Evolutionary conservation across 2,888 invertebrate genomes (phyloP).

Genomic region (Hypselothyrea guttata): DNA sequence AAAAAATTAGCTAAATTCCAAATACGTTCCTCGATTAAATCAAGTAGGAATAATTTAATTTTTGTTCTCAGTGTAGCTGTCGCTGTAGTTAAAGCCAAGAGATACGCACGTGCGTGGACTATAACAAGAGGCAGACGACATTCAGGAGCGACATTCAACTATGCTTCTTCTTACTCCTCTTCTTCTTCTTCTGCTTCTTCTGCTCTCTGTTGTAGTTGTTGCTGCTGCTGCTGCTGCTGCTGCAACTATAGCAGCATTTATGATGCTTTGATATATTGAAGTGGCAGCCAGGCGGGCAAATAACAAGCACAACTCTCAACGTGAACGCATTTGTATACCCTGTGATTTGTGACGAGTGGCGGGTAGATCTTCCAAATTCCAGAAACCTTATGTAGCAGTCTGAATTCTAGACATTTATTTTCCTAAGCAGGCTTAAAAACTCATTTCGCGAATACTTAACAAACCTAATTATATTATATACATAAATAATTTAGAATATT

Average conservation of each 20-base stretch:
- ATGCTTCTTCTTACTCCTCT: neutral
- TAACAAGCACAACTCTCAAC: slow-evolving; percentile 15
- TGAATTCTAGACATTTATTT: too few species aligned
- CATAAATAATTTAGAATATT: too few species aligned
- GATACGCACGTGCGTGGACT: slow-evolving; percentile 58
- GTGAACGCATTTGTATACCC: slow-evolving; percentile 6
- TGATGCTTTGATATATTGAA: slow-evolving; percentile 75
- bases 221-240: slow-evolving; percentile 28
- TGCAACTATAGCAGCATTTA: slow-evolving; percentile 65
- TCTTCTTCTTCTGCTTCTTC: too few species aligned
- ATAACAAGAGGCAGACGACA: slow-evolving; percentile 17
- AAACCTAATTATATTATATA: too few species aligned
- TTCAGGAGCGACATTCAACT: slow-evolving; percentile 5
- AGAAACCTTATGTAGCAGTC: too few species aligned
- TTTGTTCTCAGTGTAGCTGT: too few species aligned
- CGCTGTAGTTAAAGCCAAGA: slow-evolving; percentile 3
- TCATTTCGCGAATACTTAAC: too few species aligned
- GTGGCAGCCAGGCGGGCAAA: slow-evolving; percentile 49
- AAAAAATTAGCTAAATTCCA: too few species aligned
- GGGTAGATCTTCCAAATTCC: too few species aligned
- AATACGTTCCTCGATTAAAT: too few species aligned
- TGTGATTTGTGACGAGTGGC: neutral
- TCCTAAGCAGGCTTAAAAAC: too few species aligned
- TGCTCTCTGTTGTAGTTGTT: slow-evolving; percentile 18
- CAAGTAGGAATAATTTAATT: too few species aligned